Evolutionary conservation across 1,140 invertebrate species (phyloP), one percentile per base, ranked within the genome.

Genomic region (Elymnias hypermnestra): DNA sequence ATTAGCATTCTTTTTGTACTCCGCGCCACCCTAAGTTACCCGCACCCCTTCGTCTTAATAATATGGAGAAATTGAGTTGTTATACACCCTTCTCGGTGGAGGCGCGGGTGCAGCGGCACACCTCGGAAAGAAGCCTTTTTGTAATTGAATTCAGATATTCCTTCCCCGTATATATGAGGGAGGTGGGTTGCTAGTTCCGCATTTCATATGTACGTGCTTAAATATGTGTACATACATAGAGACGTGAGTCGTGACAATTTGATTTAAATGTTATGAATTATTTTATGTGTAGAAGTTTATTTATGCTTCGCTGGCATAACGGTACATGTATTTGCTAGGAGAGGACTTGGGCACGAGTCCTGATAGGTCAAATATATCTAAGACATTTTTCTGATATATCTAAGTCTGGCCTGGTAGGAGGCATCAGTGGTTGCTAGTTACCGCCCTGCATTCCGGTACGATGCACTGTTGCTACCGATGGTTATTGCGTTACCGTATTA

Each of bases 131-230:
- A 72, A 82, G 67, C 73, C 77, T 78, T 82, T 79, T 77, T 29
- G 77, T 82, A 83, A 84, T 84, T 84, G 81, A 83, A 84, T 84
- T 83, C 72, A 72, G 78, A 84, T 84, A 81, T 81, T 79, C 72
- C 71, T 69, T 70, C 61, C 60, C 63, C 61, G 74, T 68, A 75
- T 74, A 66, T 68, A 73, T 69, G 63, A 63, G 66, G 69, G 73
- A 71, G 68, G 69, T 59, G 44, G 57, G 66, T 41, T 61, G 68
- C 66, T 76, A 72, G 67, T 78, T 73, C 64, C 45, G 63, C 61
- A 60, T 47, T 61, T 63, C 50, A 72, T 72, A 66, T 63, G 72
- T 75, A 13, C 26, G 10, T 28, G 25, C 25, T 70, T 65, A 60
- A 47, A 53, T 61, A 73, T 69, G 73, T 75, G 65, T 70, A 40